Percentiles rank a stretch among this genome's conserved stretches.
phyloP scores from a whole-genome alignment of 2,888 invertebrate genomes.

The Tenthredo notha region DNA sequence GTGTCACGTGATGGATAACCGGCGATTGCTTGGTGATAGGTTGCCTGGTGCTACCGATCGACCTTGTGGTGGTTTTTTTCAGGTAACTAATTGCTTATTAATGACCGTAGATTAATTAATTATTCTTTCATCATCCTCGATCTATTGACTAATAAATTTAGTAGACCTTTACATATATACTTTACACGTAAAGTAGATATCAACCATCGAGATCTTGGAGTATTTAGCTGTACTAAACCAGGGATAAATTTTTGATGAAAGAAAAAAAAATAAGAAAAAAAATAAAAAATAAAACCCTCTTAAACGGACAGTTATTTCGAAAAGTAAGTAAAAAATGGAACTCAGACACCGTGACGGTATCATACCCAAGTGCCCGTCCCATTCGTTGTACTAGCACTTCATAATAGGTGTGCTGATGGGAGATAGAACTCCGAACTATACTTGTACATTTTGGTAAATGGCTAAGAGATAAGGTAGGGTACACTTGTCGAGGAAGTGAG shows the following conservation, averaged over 20 bases:
- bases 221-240: background rate
- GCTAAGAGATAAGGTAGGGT: conserved; percentile 48
- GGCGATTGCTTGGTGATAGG: conserved; percentile 8
- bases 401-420: conserved; percentile 52
- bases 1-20: conserved; percentile 38
- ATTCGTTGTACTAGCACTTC: conserved; percentile 53
- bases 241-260: too few relatives aligned
- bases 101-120: conserved; percentile 7
- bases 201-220: background rate
- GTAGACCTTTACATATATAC: background rate
- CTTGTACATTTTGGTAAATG: conserved; percentile 54
- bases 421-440: conserved; percentile 34
- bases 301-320: background rate
- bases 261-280: too few relatives aligned
- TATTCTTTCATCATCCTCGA: background rate
- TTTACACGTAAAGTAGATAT: background rate
- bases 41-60: conserved; percentile 12
- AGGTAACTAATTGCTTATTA: conserved; percentile 12
- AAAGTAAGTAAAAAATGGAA: conserved; percentile 34
- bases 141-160: background rate
- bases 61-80: background rate
- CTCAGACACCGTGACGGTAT: conserved; percentile 49
- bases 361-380: conserved; percentile 52
- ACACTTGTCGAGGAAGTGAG: conserved; percentile 54
- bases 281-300: too few relatives aligned